Base-by-base conservation (phyloP, 2,797 vertebrate species). In the Diplodus sargus region DNA sequence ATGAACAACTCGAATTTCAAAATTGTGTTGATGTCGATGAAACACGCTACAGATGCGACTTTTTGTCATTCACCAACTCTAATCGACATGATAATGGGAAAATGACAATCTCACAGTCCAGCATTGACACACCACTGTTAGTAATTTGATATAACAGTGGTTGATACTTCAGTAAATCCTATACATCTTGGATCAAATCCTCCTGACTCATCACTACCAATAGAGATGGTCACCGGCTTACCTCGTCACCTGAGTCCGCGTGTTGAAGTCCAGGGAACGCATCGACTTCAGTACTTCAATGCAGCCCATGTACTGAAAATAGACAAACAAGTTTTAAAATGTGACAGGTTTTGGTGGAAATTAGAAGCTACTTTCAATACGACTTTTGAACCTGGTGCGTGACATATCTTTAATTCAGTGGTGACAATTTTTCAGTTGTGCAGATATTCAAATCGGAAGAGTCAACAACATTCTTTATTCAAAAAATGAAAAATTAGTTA, bases 211-310 rank as follows among this genome's bases (percentile, higher is more conserved):
- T 6, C 70, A 53, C 18, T 5, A 47, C 14, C 65, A 74, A 17
- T 7, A 58, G 2, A 69, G 48, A 64, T 3, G 28, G 60, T 70
- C n/a, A 64, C 22, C 56, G 43, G 68, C 81, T 84, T 95, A 99
- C 98, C 97, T 98, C 67, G 98, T 99, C 89, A 99, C 97, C 88
- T 98, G 98, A 10, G 98, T 99, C 63, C 98, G 94, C 0, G 97
- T 99, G 92, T 94, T 98, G 90, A 99, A 99, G 89, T 99, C 98
- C 73, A 99, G 93, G 18, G 98, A 99, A 25, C 98, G 95, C 98
- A 99, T 99, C 18, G 98, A 99, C 71, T 97, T 97, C 66, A 97
- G 88, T 67, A 99, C 98, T 90, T 99, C 97, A 2, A 99, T 99
- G 89, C 98, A 99, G 74, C 98, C 98, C 97, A 99, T 98, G 90